phyloP scores from a whole-genome alignment of 2,113 vertebrate genomes.

The Madoqua kirkii region DNA sequence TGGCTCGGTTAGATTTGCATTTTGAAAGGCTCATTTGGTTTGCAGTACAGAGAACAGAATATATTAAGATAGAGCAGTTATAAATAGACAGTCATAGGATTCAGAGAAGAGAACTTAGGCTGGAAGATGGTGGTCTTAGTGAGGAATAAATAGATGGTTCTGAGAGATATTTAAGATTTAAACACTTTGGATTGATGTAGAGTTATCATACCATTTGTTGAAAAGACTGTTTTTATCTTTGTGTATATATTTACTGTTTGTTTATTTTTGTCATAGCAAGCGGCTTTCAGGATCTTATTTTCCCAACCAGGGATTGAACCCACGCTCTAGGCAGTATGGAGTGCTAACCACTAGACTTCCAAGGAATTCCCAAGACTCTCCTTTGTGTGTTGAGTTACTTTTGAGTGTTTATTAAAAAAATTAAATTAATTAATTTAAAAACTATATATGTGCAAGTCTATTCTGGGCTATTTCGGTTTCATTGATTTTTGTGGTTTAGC shows the following conservation, averaged over 20 bases:
- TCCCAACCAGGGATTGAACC: neutral
- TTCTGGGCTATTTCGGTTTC: neutral
- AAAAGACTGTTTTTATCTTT: neutral
- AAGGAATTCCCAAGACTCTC: neutral
- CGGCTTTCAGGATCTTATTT: neutral
- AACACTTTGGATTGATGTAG: neutral
- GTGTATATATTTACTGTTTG: neutral
- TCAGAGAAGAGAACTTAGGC: neutral
- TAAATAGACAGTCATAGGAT: neutral
- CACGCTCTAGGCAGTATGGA: neutral
- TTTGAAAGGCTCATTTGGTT: slow-evolving; percentile 8
- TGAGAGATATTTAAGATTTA: slow-evolving; percentile 3
- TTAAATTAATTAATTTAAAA: neutral
- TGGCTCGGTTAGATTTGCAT: neutral
- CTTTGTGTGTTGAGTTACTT: neutral
- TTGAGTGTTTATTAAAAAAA: neutral
- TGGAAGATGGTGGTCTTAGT: neutral
- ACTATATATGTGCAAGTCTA: neutral
- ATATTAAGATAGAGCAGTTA: neutral
- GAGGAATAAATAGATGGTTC: neutral
- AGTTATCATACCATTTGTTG: neutral
- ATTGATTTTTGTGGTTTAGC: neutral
- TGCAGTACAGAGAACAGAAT: neutral
- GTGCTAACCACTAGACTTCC: neutral
- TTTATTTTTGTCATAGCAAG: neutral